Base-by-base conservation (phyloP, 2,797 vertebrate species). In the Geotrypetes seraphini region DNA sequence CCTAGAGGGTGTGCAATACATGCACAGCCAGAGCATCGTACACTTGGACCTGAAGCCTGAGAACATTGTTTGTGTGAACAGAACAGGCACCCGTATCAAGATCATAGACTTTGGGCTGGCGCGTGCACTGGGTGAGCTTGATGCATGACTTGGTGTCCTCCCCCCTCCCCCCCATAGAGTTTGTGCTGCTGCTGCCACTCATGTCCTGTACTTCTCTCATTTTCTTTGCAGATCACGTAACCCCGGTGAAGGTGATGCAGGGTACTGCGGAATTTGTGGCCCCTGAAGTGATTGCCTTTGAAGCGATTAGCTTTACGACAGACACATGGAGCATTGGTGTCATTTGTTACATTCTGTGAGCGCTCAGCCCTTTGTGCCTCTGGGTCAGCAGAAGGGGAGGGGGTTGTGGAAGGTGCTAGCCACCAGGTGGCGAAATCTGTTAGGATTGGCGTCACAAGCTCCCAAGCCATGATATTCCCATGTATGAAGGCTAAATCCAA, bases 251-350 rank as follows among this genome's bases (percentile, higher is more conserved):
- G 60, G 89, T 92, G 53, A 47, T 93, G 75, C 84, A 90, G 0
- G 89, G 90, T 37, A 93, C 90, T 7, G 84, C 89, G 0, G 90
- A 93, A 47, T 93, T 93, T 64, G 87, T 92, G 53, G 89, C 90
- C 12, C 90, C 90, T 4, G 90, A 93, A 50, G 89, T 93, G 42
- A 88, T 93, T 2, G 75, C 56, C 69, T 93, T 71, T 17, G 89
- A 93, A 51, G 74, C 85, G 0, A 82, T 92, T 46, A 31, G 28
- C 33, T 53, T 77, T 26, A 59, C 59, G 21, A 88, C 86, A 0
- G 89, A 93, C 52, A 86, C 89, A 85, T 93, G 90, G 89, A 92
- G 89, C 3, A 74, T 91, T 3, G 89, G 89, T 2, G 87, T 92
- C 47, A 90, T 93, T 73, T 89, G 89, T 65, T 93, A 90, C 63